A percentile compares a stretch with the other conserved stretches of the same genome.
phyloP scores from a whole-genome alignment of 1,140 invertebrate genomes.

The Pogonomyrmex californicus region DNA sequence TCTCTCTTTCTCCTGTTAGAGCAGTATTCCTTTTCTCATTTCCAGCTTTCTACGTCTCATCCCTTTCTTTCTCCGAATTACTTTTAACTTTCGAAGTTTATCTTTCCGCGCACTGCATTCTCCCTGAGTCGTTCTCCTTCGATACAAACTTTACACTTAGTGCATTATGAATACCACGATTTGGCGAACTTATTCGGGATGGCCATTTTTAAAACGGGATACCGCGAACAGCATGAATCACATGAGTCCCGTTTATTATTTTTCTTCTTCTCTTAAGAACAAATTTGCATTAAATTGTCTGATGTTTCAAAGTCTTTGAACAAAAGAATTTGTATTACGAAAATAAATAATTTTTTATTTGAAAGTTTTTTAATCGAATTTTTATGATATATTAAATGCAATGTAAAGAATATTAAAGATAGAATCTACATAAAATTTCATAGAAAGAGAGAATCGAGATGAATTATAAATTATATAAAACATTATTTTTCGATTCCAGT shows the following conservation, averaged over 20 bases:
- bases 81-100: slow-evolving; percentile 82
- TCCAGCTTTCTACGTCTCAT: slow-evolving; percentile 24
- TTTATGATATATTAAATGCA: background rate
- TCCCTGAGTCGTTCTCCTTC: slow-evolving; percentile 38
- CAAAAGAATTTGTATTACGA: background rate
- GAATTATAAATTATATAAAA: slow-evolving; percentile 15
- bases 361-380: slow-evolving; percentile 20
- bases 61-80: slow-evolving; percentile 70
- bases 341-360: slow-evolving; percentile 14
- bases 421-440: background rate
- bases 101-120: slow-evolving; percentile 73
- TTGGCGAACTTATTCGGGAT: slow-evolving; percentile 71
- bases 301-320: background rate
- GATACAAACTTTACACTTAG: slow-evolving; percentile 78
- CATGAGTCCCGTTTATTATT: slow-evolving; percentile 13
- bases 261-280: background rate
- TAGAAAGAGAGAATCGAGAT: background rate
- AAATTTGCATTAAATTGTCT: slow-evolving; percentile 26
- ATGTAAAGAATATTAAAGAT: background rate
- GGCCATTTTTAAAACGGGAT: slow-evolving; percentile 73
- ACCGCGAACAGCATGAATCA: slow-evolving; percentile 59
- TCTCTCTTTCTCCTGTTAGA: too few relatives aligned
- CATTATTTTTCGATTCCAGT: slow-evolving; percentile 1
- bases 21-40: slow-evolving; percentile 44
- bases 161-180: slow-evolving; percentile 81